phyloP scores from a whole-genome alignment of 2,797 vertebrate genomes.

The Lacerta agilis region DNA sequence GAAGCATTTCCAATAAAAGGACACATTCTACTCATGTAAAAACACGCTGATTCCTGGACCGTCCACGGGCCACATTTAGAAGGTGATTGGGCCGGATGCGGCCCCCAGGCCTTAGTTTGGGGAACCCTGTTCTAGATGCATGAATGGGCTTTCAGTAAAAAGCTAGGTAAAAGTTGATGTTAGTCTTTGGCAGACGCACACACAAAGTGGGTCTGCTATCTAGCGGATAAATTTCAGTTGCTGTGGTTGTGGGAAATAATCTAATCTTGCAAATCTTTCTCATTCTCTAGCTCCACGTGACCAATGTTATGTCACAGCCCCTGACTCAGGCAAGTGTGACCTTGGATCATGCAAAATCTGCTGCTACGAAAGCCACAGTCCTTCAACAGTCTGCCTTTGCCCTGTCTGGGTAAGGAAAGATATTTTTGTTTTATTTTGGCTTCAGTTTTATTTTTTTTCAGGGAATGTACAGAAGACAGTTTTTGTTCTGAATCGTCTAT shows the following conservation, averaged over 20 bases:
- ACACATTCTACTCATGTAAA: no score
- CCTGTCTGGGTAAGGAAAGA: constrained; percentile 82
- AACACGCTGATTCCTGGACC: no score
- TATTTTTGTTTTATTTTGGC: not conserved
- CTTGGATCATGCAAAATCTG: constrained; percentile 87
- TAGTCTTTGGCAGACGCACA: not conserved
- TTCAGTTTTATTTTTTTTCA: not conserved
- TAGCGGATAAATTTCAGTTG: fast-evolving
- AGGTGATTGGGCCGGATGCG: no score
- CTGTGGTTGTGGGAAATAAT: fast-evolving
- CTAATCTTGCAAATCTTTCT: constrained; percentile 35
- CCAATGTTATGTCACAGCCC: constrained; percentile 90
- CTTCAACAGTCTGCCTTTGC: constrained; percentile 88
- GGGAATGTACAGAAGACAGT: not conserved
- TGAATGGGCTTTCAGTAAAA: not conserved
- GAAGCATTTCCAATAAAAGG: no score
- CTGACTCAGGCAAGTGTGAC: constrained; percentile 87
- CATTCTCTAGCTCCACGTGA: constrained; percentile 87
- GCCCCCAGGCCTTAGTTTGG: no score
- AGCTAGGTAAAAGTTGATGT: not conserved
- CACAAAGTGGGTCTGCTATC: not conserved
- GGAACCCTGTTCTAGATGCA: no score
- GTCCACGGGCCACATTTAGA: no score
- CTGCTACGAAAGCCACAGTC: constrained; percentile 85
- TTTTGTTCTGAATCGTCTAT: not conserved